A percentile compares a stretch with the other conserved stretches of the same genome.
phyloP scores from a whole-genome alignment of 2,797 vertebrate species.

The Gephyroberyx darwinii region DNA sequence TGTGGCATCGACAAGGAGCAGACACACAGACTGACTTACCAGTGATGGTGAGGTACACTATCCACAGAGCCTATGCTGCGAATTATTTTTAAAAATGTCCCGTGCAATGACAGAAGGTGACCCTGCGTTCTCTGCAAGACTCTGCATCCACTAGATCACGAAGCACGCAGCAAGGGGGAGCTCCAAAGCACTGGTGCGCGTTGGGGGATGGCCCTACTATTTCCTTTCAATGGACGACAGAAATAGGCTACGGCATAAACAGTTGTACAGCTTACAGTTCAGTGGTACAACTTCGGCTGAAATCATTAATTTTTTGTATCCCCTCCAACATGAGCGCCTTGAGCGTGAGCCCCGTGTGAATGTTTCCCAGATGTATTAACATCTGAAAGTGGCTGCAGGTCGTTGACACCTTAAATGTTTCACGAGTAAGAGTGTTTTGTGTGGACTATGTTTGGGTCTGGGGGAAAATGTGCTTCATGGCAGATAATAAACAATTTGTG shows the following conservation, averaged over 20 bases:
- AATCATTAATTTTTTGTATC: constrained; percentile 1
- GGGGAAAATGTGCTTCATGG: background rate
- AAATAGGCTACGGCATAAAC: constrained; percentile 27
- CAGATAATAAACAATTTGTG: background rate
- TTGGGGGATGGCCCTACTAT: constrained; percentile 69
- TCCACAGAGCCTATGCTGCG: constrained; percentile 47
- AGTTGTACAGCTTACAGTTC: background rate
- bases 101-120: constrained; percentile 84
- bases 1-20: constrained; percentile 44
- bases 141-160: constrained; percentile 81
- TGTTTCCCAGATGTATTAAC: constrained; percentile 9
- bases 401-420: background rate
- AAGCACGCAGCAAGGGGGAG: constrained; percentile 79
- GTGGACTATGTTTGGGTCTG: background rate
- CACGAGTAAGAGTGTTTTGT: background rate
- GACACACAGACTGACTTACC: constrained; percentile 64
- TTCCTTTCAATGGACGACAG: constrained; percentile 66
- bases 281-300: constrained; percentile 3
- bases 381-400: background rate
- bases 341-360: background rate
- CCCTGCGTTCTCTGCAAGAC: constrained; percentile 78
- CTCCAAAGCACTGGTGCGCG: constrained; percentile 75
- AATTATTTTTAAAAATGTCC: constrained; percentile 61
- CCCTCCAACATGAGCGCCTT: background rate
- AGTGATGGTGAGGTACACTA: constrained; percentile 49